Conservation (phyloP, 2,888 invertebrate genomes). For the Thereva unica region DNA sequence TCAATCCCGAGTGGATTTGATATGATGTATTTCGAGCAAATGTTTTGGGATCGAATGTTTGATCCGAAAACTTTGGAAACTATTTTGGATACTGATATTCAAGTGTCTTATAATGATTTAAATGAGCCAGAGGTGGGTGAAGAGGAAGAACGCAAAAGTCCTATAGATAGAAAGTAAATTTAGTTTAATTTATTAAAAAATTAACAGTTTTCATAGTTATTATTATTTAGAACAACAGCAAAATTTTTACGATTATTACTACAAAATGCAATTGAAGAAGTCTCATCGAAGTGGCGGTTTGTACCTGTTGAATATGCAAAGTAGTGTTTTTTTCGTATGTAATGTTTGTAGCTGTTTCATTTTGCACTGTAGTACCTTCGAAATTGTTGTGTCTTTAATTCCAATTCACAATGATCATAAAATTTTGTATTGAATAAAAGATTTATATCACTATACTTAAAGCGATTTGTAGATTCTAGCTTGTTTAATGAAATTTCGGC, state of each 20-base stretch:
- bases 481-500: no score
- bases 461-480: no score
- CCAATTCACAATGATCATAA: no score
- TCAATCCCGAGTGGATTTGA: not conserved
- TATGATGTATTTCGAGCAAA: not conserved
- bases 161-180: conserved; percentile 12
- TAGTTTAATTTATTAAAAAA: not conserved
- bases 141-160: not conserved
- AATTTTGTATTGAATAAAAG: no score
- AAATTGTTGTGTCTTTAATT: no score
- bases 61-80: not conserved
- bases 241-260: conserved; percentile 2
- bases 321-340: no score
- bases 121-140: no score
- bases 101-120: not conserved
- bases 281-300: conserved; percentile 16
- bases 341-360: no score
- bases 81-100: conserved; percentile 19
- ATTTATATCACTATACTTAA: no score
- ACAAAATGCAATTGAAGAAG: conserved; percentile 3
- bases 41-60: not conserved
- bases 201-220: not conserved
- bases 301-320: conserved; percentile 1
- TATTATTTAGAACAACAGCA: conserved; percentile 1
- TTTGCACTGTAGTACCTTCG: no score